Base-by-base conservation (phyloP, 2,888 invertebrate genomes). In the Spicauda simplicius region DNA sequence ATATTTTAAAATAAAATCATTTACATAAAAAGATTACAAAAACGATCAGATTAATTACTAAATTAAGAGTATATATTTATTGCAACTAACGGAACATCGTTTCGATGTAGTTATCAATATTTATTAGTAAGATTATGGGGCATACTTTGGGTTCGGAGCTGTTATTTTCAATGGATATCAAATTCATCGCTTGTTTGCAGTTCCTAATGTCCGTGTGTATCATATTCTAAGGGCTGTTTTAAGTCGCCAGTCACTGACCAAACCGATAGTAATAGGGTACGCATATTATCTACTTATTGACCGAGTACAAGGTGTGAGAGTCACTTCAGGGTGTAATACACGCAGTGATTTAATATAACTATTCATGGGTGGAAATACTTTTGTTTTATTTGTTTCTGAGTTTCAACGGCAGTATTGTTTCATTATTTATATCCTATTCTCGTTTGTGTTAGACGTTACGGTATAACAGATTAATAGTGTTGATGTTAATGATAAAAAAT, bases 221-320 rank as follows among this genome's bases (percentile, higher is more conserved):
- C 76, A 73, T 72, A 70, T 18, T 69, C 71, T 87, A 87, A 87
- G 90, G 88, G 88, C 82, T 81, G 85, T 80, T 83, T 72, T 73
- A 86, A 89, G 84, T 87, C 83, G 80, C 87, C 80, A 88, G 90
- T 88, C 86, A 88, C 83, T 85, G 85, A 84, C 87, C 85, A 85
- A 82, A 71, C 73, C 73, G 82, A 80, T 85, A 81, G 76, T 75
- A 87, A 87, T 88, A 77, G 88, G 87, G 86, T 80, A 74, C 79
- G 74, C 78, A 80, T 81, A 86, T 86, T 87, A 91, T 90, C 80
- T 74, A 75, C 80, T 82, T 91, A 90, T 90, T 90, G 90, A 91
- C 90, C 80, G 74, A 87, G 79, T 82, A 84, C 88, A 91, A 91
- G 91, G 91, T 92, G 91, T 83, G 83, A 84, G 82, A 76, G 75